These are phyloP conservation scores for Drosophila tani DNA, from an alignment of 1,140 invertebrate species.

Conservation along the genomic window DNA sequence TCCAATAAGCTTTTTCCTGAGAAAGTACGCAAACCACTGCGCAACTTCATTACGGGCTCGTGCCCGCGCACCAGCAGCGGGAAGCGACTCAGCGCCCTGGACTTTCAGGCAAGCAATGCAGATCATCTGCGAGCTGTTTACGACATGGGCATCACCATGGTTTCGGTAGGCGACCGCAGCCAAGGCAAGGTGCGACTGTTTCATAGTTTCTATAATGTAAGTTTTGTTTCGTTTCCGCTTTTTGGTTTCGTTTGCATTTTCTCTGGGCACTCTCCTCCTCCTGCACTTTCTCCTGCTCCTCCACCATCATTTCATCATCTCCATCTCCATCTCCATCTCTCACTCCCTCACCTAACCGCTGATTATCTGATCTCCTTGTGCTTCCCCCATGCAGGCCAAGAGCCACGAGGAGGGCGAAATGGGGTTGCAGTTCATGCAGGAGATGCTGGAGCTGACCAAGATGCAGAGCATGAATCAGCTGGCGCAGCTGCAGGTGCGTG, in stretches of 20 bases:
- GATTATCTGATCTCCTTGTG: background rate
- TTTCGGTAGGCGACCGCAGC: slow-evolving; percentile 91
- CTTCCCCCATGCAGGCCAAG: slow-evolving; percentile 88
- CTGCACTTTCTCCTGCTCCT: background rate
- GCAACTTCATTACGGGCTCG: slow-evolving; percentile 93
- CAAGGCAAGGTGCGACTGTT: slow-evolving; percentile 94
- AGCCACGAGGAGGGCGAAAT: slow-evolving; percentile 94
- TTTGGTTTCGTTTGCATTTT: slow-evolving; percentile 26
- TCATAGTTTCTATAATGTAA: slow-evolving; percentile 93
- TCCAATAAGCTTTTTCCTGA: slow-evolving; percentile 93
- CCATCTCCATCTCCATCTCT: background rate
- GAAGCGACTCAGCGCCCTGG: slow-evolving; percentile 89
- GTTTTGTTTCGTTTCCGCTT: slow-evolving; percentile 78
- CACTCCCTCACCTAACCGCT: slow-evolving; percentile 2
- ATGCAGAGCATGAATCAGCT: slow-evolving; percentile 88
- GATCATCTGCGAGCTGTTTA: slow-evolving; percentile 94
- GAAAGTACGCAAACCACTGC: slow-evolving; percentile 91
- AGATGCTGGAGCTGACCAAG: slow-evolving; percentile 97
- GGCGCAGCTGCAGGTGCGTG: slow-evolving; percentile 86
- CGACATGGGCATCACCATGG: slow-evolving; percentile 97
- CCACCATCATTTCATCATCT: background rate
- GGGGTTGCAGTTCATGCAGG: slow-evolving; percentile 97
- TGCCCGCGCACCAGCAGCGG: slow-evolving; percentile 88
- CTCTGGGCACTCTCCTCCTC: slow-evolving; percentile 8
- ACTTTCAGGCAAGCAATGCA: slow-evolving; percentile 94